A percentile compares a stretch with the other conserved stretches of the same genome.
Evolutionary conservation across 92 coral and sea anemone genomes (phyloP).

Genomic region (Micromussa lordhowensis): DNA sequence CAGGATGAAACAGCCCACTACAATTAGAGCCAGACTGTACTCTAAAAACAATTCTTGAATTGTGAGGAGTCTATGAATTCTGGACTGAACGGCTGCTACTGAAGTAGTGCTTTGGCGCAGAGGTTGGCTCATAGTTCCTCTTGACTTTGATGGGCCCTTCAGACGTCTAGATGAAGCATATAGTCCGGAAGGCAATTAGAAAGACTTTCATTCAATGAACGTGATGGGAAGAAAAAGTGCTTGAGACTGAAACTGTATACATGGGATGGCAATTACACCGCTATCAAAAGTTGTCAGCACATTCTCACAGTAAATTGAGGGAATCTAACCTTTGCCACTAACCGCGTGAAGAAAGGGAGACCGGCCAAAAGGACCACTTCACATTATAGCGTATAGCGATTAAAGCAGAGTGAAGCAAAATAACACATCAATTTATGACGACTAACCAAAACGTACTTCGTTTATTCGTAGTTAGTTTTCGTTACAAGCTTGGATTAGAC

Average conservation of each 20-base stretch:
- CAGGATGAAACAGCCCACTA: slow-evolving; percentile 36
- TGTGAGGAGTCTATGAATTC: slow-evolving; percentile 16
- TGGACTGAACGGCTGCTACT: slow-evolving; percentile 3
- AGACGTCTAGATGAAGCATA: background rate
- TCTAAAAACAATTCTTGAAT: slow-evolving; percentile 35
- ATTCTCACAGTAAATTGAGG: background rate
- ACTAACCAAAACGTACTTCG: too few relatives aligned
- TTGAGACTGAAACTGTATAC: background rate
- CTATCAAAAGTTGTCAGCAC: background rate
- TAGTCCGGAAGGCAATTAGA: background rate
- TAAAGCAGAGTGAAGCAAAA: too few relatives aligned
- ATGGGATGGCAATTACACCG: background rate
- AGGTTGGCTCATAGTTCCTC: slow-evolving; percentile 12
- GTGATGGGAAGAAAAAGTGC: background rate
- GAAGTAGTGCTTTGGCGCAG: background rate
- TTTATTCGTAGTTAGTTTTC: too few relatives aligned
- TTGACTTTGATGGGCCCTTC: background rate
- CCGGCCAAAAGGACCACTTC: background rate
- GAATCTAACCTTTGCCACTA: background rate
- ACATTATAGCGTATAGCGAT: too few relatives aligned
- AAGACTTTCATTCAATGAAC: too few relatives aligned
- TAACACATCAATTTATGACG: too few relatives aligned
- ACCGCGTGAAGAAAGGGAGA: background rate
- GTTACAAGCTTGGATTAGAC: too few relatives aligned
- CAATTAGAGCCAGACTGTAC: slow-evolving; percentile 25